These are phyloP conservation scores for Xestobium rufovillosum DNA, from an alignment of 2,888 invertebrate genomes.

Conservation along the genomic window DNA sequence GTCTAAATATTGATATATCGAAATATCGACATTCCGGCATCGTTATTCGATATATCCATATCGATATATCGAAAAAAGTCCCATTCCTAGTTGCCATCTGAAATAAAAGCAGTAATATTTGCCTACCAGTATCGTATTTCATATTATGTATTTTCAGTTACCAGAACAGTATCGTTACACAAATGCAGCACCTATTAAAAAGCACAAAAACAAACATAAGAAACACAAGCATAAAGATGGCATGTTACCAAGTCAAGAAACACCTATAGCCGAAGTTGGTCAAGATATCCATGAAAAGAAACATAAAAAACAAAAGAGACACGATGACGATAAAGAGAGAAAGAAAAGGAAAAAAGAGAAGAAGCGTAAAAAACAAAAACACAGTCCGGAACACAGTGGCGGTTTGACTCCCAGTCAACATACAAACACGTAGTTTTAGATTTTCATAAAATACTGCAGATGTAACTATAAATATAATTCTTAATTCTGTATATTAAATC, in stretches of 20 bases:
- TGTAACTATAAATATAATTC: no score
- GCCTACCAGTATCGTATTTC: no score
- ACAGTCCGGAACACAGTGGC: conserved; percentile 78
- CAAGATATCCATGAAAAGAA: conserved; percentile 89
- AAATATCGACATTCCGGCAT: no score
- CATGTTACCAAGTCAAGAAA: conserved; percentile 67
- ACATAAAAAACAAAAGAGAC: conserved; percentile 89
- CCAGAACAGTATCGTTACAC: conserved; percentile 93
- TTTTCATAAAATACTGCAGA: no score
- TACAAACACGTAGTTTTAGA: conserved; percentile 24
- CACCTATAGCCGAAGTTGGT: conserved; percentile 54
- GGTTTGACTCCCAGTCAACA: conserved; percentile 58
- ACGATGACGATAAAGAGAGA: conserved; percentile 88
- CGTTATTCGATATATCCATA: no score
- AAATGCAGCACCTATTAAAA: conserved; percentile 84
- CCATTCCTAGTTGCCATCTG: no score
- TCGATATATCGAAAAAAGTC: no score
- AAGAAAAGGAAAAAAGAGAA: conserved; percentile 94
- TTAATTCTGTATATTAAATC: no score
- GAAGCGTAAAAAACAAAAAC: conserved; percentile 89
- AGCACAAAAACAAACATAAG: conserved; percentile 93
- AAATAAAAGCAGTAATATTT: no score
- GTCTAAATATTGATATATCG: no score
- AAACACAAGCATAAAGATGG: conserved; percentile 90
- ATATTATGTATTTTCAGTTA: conserved; percentile 50